Percentiles rank a stretch among this genome's conserved stretches.
Conservation (phyloP, 1,140 invertebrate genomes). For the Platyscapa corneri region DNA sequence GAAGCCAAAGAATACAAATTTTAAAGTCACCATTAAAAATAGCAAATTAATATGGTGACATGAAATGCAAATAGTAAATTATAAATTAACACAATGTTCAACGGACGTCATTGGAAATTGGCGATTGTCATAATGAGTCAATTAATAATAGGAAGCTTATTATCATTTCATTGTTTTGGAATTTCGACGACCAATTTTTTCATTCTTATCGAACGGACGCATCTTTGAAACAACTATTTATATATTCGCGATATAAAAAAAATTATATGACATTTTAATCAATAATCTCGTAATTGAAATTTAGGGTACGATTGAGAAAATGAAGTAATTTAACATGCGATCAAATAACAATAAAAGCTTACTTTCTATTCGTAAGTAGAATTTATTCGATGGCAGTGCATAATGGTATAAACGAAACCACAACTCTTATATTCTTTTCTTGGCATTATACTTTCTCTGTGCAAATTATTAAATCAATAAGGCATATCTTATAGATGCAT, state of each 20-base stretch:
- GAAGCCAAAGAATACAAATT: not conserved
- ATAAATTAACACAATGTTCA: not conserved
- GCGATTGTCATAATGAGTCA: not conserved
- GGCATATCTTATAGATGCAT: not conserved
- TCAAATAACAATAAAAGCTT: not conserved
- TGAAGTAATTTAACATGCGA: not conserved
- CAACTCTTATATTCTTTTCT: not conserved
- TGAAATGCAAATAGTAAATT: not conserved
- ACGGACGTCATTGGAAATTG: not conserved
- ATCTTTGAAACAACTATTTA: not conserved
- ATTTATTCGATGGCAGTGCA: not conserved
- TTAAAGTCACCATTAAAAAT: not conserved
- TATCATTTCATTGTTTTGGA: not conserved
- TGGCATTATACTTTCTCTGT: not conserved
- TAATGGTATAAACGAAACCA: not conserved
- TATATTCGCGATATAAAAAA: not conserved
- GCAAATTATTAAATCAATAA: constrained; percentile 5
- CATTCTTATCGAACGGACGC: not conserved
- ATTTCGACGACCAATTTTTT: not conserved
- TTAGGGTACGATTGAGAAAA: not conserved
- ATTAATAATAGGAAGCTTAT: not conserved
- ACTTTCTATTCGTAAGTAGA: not conserved
- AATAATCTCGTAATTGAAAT: not conserved
- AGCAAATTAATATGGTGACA: not conserved
- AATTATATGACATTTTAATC: not conserved